Base-by-base conservation (phyloP, 1,140 invertebrate species). In the Dryas iulia region DNA sequence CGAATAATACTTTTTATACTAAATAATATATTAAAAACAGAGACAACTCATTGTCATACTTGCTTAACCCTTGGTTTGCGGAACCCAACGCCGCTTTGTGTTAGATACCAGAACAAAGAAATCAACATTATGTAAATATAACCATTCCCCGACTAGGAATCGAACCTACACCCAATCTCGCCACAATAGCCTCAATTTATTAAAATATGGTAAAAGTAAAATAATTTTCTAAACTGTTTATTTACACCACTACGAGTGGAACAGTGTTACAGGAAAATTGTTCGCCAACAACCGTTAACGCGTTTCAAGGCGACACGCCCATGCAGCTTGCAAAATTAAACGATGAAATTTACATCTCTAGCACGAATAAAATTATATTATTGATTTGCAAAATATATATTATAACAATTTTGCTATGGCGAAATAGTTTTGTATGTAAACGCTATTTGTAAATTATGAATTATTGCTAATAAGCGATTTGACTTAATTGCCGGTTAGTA, bases 241-340 rank as follows among this genome's bases (percentile, higher is more conserved):
- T 14, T 18, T 47, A 8, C 18, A 47, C 0, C n/a, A 47, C 39
- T 21, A 10, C 14, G 18, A 47, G 14, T 21, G n/a, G 21, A 47
- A 3, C 21, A 47, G 39, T 47, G 35, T 47, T 10, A 47, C 18
- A 47, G 39, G 39, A 47, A 47, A 47, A 47, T 47, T 21, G 6
- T 47, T 47, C 39, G 39, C 39, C 14, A 21, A 47, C 39, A 47
- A 47, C 39, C 39, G 39, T 47, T 47, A 47, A 47, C 39, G 39
- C 39, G 18, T 47, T 7, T 47, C 39, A 47, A 47, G 39, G 39
- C 39, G 39, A 21, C 39, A 47, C 39, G 18, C 39, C 39, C 39
- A 47, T 47, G 39, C 39, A 47, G 39, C 7, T 47, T 47, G 39
- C 39, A 47, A 47, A 47, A 47, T 47, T 47, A n/a, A 47, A 47